Percentiles rank a stretch among this genome's conserved stretches.
Conservation (phyloP, 2,797 vertebrate genomes). For the Percopsis omiscomaycus region DNA sequence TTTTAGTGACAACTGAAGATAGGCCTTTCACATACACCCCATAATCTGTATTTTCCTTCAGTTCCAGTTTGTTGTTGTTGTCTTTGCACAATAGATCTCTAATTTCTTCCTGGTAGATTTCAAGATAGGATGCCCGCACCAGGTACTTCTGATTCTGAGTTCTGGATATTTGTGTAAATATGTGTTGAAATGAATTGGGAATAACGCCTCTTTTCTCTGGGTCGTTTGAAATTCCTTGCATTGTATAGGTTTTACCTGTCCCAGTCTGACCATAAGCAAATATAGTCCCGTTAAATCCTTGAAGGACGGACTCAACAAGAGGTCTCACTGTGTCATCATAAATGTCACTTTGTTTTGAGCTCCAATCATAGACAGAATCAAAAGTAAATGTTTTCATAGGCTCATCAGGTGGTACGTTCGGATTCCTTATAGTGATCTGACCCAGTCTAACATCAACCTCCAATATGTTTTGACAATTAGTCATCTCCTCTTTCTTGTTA, state of each 20-base stretch:
- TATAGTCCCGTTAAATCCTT: slow-evolving; percentile 93
- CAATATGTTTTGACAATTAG: slow-evolving; percentile 81
- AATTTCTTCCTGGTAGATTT: slow-evolving; percentile 98
- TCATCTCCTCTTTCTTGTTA: slow-evolving; percentile 82
- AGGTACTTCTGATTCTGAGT: slow-evolving; percentile 94
- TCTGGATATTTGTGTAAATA: slow-evolving; percentile 95
- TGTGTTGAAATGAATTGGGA: slow-evolving; percentile 92
- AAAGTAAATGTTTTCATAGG: slow-evolving; percentile 93
- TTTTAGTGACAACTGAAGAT: slow-evolving; percentile 94
- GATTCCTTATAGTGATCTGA: slow-evolving; percentile 89
- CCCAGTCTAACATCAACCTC: slow-evolving; percentile 88
- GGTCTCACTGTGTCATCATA: slow-evolving; percentile 93
- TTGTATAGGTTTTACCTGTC: slow-evolving; percentile 96
- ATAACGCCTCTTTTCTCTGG: slow-evolving; percentile 87
- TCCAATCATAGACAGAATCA: slow-evolving; percentile 89
- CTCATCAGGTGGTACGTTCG: slow-evolving; percentile 83
- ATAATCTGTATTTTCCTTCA: slow-evolving; percentile 89
- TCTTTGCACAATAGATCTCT: slow-evolving; percentile 92
- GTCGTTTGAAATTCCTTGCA: slow-evolving; percentile 89
- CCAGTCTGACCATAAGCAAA: slow-evolving; percentile 96
- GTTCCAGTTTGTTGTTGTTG: slow-evolving; percentile 88
- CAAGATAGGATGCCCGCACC: slow-evolving; percentile 94
- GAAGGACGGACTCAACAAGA: slow-evolving; percentile 88
- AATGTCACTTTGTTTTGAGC: slow-evolving; percentile 86
- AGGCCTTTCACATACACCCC: slow-evolving; percentile 93